Evolutionary conservation across 2,113 vertebrate genomes (phyloP), one percentile per base, ranked within the genome.

Genomic region (Megaleporinus macrocephalus): DNA sequence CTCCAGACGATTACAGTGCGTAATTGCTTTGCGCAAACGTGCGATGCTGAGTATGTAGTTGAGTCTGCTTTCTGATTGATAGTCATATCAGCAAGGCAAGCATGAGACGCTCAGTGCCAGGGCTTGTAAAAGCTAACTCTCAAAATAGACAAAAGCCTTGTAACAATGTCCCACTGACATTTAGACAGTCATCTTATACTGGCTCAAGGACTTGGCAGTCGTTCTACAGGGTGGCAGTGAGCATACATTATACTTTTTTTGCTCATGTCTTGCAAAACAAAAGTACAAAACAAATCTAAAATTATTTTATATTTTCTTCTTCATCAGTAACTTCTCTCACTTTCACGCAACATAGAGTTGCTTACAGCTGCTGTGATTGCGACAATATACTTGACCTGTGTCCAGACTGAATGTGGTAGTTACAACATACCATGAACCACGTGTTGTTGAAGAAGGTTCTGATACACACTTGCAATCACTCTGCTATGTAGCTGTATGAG

Each of bases 151-250:
- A 73, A 81, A 81, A 66, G 27, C 47, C 63, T 3, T 11, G 51
- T 27, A 41, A 53, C 69, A 36, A 36, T 14, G 51, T 47, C 29
- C 53, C 53, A 13, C n/a, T 82, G 80, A 76, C 71, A 85, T 85
- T 74, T 75, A 44, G 63, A 18, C 27, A 13, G 44, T 36, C 76
- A 76, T 66, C 18, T 27, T 47, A 79, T 71, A n/a, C 72, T 22
- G 44, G 71, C 71, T 55, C 65, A 57, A 78, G 36, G 51, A 30
- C 22, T 73, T 78, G 62, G 26, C 75, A 59, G 24, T 27, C 15
- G 24, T 41, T 78, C 24, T 61, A 72, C 47, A 44, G 59, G 59
- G 16, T 16, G 22, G 57, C 61, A 75, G 12, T 72, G 30, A 36
- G 29, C 27, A 27, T 73, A 5, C 68, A 61, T 62, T 76, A 18